A percentile compares a stretch with the other conserved stretches of the same genome.
Conservation (phyloP, 37 sponge, comb jelly and placozoan genomes). For the Aphrocallistes beatrix region DNA sequence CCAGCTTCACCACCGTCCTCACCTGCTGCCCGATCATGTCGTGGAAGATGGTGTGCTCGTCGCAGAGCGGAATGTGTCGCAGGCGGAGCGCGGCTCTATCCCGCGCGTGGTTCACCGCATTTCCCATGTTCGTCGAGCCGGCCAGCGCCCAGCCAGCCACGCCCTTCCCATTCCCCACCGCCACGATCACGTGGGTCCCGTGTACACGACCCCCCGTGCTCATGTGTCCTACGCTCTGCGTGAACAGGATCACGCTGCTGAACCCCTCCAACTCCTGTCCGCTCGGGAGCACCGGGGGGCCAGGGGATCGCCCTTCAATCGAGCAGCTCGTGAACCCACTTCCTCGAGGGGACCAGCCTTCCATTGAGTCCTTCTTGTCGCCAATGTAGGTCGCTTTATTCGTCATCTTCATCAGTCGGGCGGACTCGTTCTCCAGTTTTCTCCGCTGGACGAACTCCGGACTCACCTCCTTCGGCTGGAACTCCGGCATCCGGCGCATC, state of each 20-base stretch:
- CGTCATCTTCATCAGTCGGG: background rate
- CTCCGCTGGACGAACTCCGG: background rate
- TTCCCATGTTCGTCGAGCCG: background rate
- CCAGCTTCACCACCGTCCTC: slow-evolving; percentile 46
- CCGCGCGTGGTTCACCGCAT: slow-evolving; percentile 44
- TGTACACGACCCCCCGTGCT: background rate
- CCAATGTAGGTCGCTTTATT: background rate
- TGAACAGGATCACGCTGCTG: background rate
- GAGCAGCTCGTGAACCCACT: background rate
- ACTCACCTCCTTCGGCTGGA: background rate
- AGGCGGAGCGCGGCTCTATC: slow-evolving; percentile 58
- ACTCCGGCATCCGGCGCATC: background rate
- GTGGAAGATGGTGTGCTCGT: slow-evolving; percentile 70
- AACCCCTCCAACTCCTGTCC: background rate
- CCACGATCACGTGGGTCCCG: background rate
- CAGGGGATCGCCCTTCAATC: background rate
- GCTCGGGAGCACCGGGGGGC: background rate
- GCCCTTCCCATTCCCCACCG: background rate
- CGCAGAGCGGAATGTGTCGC: slow-evolving; percentile 50
- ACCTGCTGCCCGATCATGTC: slow-evolving; percentile 43
- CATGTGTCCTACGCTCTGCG: background rate
- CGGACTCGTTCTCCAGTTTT: background rate
- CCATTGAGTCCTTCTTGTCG: background rate
- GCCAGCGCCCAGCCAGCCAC: background rate
- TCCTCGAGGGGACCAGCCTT: background rate